These are phyloP conservation scores for Zelostemma sp. DNA, from an alignment of 1,140 invertebrate genomes.

Conservation along the genomic window DNA sequence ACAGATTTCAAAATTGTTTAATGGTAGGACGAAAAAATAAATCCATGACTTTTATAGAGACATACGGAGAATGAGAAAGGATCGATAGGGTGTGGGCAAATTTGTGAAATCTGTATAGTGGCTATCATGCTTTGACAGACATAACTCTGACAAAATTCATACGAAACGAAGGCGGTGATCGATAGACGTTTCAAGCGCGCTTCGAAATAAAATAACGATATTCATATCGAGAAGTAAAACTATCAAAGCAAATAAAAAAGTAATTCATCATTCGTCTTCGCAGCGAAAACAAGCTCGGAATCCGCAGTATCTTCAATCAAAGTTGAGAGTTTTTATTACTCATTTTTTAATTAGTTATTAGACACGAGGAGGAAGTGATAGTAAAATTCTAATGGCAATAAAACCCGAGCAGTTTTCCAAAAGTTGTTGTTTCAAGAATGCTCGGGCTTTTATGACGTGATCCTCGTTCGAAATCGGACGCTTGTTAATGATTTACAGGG, in stretches of 20 bases:
- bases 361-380: no score
- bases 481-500: constrained; percentile 46
- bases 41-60: constrained; percentile 32
- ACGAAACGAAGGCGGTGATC: constrained; percentile 28
- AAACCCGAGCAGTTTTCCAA: background rate
- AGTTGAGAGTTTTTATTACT: no score
- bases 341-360: no score
- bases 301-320: no score
- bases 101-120: constrained; percentile 28
- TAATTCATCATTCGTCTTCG: background rate
- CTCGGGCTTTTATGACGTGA: constrained; percentile 21
- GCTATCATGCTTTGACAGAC: constrained; percentile 31
- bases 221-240: constrained; percentile 13
- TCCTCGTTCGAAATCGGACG: constrained; percentile 35
- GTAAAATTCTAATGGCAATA: background rate
- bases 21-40: constrained; percentile 31
- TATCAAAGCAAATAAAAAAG: constrained; percentile 18
- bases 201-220: constrained; percentile 19
- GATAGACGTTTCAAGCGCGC: constrained; percentile 20
- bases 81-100: constrained; percentile 24
- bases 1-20: constrained; percentile 29
- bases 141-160: constrained; percentile 32
- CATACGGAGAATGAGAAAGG: constrained; percentile 5
- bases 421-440: constrained; percentile 23
- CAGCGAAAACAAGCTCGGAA: no score